These are phyloP conservation scores for Sarcophaga rosellei DNA, from an alignment of 2,888 invertebrate genomes.

Conservation along the genomic window DNA sequence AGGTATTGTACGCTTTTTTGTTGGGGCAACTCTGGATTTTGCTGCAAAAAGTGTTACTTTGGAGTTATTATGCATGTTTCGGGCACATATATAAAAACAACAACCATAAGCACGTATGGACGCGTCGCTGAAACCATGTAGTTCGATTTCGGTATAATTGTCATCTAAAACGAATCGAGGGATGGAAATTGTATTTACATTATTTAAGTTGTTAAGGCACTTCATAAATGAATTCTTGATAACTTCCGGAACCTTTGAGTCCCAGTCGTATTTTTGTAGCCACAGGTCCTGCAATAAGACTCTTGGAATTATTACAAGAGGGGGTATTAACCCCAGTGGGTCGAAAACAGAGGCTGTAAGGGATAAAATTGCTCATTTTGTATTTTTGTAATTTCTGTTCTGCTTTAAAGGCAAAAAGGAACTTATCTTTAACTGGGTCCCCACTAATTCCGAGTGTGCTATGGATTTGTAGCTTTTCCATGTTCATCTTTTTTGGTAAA, in stretches of 20 bases:
- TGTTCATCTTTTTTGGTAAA: slow-evolving; percentile 30
- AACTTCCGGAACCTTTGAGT: no score
- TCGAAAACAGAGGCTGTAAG: slow-evolving; percentile 31
- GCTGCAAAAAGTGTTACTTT: slow-evolving; percentile 8
- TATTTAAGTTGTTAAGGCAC: no score
- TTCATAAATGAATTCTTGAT: no score
- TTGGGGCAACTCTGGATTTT: slow-evolving; percentile 26
- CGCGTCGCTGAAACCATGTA: slow-evolving; percentile 28
- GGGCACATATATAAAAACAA: slow-evolving; percentile 15
- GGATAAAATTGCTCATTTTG: slow-evolving; percentile 30
- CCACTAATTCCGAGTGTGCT: slow-evolving; percentile 12
- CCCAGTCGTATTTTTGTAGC: no score
- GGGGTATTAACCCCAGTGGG: no score
- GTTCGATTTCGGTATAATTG: slow-evolving; percentile 10
- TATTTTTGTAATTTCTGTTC: not conserved
- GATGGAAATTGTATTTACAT: no score
- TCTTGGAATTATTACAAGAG: no score
- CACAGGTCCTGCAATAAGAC: no score
- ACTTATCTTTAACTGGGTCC: slow-evolving; percentile 4
- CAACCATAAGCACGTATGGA: slow-evolving; percentile 23
- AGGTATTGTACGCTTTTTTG: slow-evolving; percentile 32
- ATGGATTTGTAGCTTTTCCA: slow-evolving; percentile 25
- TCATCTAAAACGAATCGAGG: no score
- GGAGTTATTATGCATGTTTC: not conserved
- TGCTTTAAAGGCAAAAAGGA: slow-evolving; percentile 16